phyloP scores from a whole-genome alignment of 2,888 invertebrate species.

The Oligia latruncula region DNA sequence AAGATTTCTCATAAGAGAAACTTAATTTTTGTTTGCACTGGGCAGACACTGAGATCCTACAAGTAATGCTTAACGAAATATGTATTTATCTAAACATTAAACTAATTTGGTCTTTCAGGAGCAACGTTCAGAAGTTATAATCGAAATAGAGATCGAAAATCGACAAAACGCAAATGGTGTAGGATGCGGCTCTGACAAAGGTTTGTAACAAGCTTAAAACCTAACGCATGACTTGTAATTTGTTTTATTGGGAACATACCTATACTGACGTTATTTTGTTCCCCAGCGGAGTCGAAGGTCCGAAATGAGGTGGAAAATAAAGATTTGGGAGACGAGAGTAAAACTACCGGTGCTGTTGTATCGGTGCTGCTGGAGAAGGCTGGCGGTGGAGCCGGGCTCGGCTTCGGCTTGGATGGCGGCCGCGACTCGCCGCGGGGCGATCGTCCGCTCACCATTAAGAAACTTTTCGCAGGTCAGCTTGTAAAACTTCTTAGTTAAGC shows the following conservation, averaged over 20 bases:
- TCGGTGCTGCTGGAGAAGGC: constrained; percentile 89
- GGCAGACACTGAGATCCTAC: background rate
- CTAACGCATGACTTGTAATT: background rate
- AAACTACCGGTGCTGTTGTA: constrained; percentile 76
- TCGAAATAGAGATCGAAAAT: constrained; percentile 92
- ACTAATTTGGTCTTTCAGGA: constrained; percentile 86
- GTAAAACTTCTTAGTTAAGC: constrained; percentile 14
- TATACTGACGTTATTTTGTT: constrained; percentile 26
- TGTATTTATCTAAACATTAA: background rate
- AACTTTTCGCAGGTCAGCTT: constrained; percentile 96
- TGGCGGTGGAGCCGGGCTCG: constrained; percentile 95
- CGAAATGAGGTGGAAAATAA: constrained; percentile 69
- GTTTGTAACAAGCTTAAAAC: constrained; percentile 66
- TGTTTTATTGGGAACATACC: background rate
- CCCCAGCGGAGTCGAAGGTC: constrained; percentile 86
- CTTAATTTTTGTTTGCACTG: background rate
- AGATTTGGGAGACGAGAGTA: constrained; percentile 59
- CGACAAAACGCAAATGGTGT: constrained; percentile 75
- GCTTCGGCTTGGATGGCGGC: constrained; percentile 98
- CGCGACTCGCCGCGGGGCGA: constrained; percentile 97
- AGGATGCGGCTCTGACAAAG: constrained; percentile 87
- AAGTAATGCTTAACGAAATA: background rate
- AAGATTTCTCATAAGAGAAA: background rate
- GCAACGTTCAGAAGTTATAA: constrained; percentile 94
- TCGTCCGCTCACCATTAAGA: constrained; percentile 96